phyloP scores from a whole-genome alignment of 2,797 vertebrate species.

The Channa striata region DNA sequence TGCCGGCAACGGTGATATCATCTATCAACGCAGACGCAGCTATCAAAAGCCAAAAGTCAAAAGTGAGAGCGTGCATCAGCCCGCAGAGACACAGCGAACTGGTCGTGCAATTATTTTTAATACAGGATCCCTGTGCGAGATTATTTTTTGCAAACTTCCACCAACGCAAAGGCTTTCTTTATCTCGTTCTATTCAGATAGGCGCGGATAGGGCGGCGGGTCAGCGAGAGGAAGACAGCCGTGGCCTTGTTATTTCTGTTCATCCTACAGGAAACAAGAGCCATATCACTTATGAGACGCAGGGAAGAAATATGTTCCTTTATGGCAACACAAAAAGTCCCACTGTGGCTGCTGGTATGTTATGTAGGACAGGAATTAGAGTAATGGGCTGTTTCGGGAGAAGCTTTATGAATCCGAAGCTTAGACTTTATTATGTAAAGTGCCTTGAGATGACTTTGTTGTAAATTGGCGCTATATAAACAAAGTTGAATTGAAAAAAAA shows the following conservation, averaged over 20 bases:
- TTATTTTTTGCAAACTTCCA: slow-evolving; percentile 62
- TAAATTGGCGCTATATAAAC: no score
- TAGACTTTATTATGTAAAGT: no score
- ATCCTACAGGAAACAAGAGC: slow-evolving; percentile 64
- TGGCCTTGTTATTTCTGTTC: slow-evolving; percentile 74
- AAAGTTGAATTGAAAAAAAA: no score
- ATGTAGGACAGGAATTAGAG: not conserved
- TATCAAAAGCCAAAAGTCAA: slow-evolving; percentile 61
- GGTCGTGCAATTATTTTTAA: slow-evolving; percentile 51
- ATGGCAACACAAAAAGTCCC: slow-evolving; percentile 4
- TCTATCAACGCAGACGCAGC: slow-evolving; percentile 51
- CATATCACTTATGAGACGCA: slow-evolving; percentile 29
- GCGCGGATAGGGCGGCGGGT: slow-evolving; percentile 46
- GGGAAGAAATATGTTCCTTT: slow-evolving; percentile 8
- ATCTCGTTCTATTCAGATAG: slow-evolving; percentile 59
- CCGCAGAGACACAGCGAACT: slow-evolving; percentile 36
- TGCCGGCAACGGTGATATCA: slow-evolving; percentile 35
- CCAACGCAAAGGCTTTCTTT: slow-evolving; percentile 53
- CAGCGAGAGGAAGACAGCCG: slow-evolving; percentile 51
- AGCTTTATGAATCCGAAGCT: not conserved
- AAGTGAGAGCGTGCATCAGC: slow-evolving; percentile 53
- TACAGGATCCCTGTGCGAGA: slow-evolving; percentile 48
- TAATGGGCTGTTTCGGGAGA: not conserved
- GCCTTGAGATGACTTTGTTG: no score
- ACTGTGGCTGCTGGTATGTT: not conserved